Percentiles rank a stretch among this genome's conserved stretches.
phyloP scores from a whole-genome alignment of 2,113 vertebrate species.

The Aldabrachelys gigantea region DNA sequence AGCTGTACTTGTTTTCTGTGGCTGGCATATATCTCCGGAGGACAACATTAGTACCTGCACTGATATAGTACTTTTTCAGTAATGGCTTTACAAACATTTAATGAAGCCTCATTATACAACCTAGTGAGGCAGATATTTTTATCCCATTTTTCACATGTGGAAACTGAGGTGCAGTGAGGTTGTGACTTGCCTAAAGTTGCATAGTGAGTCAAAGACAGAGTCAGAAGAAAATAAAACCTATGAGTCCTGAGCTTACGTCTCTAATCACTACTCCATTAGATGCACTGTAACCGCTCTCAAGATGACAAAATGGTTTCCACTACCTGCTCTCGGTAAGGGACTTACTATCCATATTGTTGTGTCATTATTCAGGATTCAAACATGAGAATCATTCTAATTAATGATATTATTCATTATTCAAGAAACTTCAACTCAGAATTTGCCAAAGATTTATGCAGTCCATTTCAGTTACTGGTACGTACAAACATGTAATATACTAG shows the following conservation, averaged over 20 bases:
- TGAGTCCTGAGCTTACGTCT: not conserved
- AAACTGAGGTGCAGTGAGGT: not conserved
- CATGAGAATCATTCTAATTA: not conserved
- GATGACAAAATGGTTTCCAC: not conserved
- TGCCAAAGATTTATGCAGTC: not conserved
- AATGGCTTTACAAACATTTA: not conserved
- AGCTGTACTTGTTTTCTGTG: accelerated
- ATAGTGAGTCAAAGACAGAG: no score
- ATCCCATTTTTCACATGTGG: not conserved
- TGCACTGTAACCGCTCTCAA: not conserved
- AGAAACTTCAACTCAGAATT: not conserved
- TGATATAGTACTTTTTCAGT: not conserved
- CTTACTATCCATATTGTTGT: not conserved
- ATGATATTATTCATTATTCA: no score
- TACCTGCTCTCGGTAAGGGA: not conserved
- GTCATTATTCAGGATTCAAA: not conserved
- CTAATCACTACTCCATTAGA: not conserved
- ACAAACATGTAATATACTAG: not conserved
- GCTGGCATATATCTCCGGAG: not conserved
- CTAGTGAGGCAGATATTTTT: not conserved
- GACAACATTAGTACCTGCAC: not conserved
- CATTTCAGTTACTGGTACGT: not conserved
- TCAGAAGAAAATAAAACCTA: no score
- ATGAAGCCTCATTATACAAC: not conserved
- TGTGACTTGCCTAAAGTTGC: no score